phyloP scores from a whole-genome alignment of 2,888 invertebrate genomes.

The Danaus chrysippus region DNA sequence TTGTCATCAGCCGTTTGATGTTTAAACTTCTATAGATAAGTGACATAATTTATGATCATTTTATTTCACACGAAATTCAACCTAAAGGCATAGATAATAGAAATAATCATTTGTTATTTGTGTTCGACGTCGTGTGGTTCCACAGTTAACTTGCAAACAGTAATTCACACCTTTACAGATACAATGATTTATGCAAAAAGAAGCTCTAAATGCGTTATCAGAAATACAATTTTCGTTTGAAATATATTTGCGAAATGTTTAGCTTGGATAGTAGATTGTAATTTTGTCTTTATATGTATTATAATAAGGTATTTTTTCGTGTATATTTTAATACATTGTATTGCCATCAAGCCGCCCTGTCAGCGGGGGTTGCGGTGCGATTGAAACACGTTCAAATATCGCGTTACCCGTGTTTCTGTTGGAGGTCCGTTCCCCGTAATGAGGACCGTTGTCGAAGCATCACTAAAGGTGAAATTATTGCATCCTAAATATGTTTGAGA shows the following conservation, averaged over 20 bases:
- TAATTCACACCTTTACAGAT: conserved; percentile 54
- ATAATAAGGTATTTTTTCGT: conserved; percentile 22
- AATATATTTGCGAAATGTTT: neutral
- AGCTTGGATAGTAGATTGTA: neutral
- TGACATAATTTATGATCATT: neutral
- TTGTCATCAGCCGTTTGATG: conserved; percentile 32
- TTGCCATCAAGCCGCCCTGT: conserved; percentile 44
- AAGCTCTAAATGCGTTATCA: neutral
- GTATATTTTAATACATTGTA: conserved; percentile 25
- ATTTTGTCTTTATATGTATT: conserved; percentile 17
- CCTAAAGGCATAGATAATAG: conserved; percentile 32
- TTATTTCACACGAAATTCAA: conserved; percentile 18
- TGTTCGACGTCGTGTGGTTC: conserved; percentile 51
- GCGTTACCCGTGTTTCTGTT: conserved; percentile 38
- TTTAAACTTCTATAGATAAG: conserved; percentile 23
- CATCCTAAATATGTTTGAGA: conserved; percentile 1
- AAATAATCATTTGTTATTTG: conserved; percentile 15
- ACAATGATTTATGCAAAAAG: conserved; percentile 13
- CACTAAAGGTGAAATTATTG: conserved; percentile 7
- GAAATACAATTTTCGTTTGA: neutral
- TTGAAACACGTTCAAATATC: conserved; percentile 61
- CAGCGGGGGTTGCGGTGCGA: conserved; percentile 59
- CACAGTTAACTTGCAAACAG: conserved; percentile 62
- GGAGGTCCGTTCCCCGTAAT: conserved; percentile 63
- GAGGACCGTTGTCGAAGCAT: conserved; percentile 38